Evolutionary conservation across 2,797 vertebrate genomes (phyloP).

Genomic region (Eulemur coronatus): DNA sequence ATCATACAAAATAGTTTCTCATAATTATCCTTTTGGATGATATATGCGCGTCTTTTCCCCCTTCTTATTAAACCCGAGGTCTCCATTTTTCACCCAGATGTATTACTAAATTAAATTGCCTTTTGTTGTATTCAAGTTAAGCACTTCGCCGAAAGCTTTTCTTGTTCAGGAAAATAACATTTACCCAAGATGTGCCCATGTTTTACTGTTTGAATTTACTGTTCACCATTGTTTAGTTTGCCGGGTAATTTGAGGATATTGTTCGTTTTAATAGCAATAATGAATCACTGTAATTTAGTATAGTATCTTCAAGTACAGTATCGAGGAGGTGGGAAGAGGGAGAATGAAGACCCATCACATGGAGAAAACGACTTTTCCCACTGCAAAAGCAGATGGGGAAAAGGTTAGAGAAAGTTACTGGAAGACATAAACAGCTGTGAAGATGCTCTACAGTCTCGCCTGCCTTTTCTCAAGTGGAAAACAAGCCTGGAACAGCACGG

Average conservation of each 20-base stretch:
- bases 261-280: conserved; percentile 88
- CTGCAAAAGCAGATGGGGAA: conserved; percentile 74
- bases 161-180: conserved; percentile 85
- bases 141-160: conserved; percentile 85
- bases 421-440: conserved; percentile 59
- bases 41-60: conserved; percentile 87
- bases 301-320: conserved; percentile 73
- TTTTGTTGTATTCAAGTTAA: conserved; percentile 89
- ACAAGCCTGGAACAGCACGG: not conserved
- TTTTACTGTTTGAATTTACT: conserved; percentile 85
- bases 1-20: conserved; percentile 91
- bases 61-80: conserved; percentile 89
- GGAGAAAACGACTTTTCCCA: conserved; percentile 70
- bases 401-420: conserved; percentile 60
- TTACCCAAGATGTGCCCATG: conserved; percentile 81
- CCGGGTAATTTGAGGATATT: conserved; percentile 83
- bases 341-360: conserved; percentile 40
- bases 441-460: conserved; percentile 1
- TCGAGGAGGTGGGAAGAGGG: not conserved
- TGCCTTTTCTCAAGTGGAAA: conserved; percentile 43
- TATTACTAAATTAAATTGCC: conserved; percentile 90
- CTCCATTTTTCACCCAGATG: conserved; percentile 88
- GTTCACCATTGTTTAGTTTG: conserved; percentile 84
- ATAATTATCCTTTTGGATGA: conserved; percentile 91
- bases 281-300: conserved; percentile 85